A percentile compares a stretch with the other conserved stretches of the same genome.
phyloP scores from a whole-genome alignment of 2,113 vertebrate genomes.

The Thunnus thynnus region DNA sequence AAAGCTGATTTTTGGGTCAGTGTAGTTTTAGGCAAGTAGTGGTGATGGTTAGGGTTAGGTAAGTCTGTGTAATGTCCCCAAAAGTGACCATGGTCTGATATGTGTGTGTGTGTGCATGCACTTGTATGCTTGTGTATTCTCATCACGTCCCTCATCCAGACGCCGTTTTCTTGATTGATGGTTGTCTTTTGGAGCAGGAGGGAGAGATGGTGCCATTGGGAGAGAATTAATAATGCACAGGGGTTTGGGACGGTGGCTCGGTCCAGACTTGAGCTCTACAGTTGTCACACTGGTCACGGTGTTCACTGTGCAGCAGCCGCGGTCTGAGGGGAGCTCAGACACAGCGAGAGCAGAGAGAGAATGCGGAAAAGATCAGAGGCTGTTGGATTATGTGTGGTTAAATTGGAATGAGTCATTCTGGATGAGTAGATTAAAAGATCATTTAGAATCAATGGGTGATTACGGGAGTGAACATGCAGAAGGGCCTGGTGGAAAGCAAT shows the following conservation, averaged over 20 bases:
- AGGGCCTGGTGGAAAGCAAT: slow-evolving; percentile 39
- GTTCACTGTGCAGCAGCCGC: slow-evolving; percentile 25
- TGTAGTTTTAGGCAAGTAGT: background rate
- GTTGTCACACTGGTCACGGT: slow-evolving; percentile 70
- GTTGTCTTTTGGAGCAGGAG: slow-evolving; percentile 54
- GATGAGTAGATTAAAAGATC: slow-evolving; percentile 69
- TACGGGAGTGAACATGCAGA: slow-evolving; percentile 47
- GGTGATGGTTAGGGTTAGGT: background rate
- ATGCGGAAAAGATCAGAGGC: slow-evolving; percentile 44
- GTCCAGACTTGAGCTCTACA: slow-evolving; percentile 50
- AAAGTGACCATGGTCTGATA: no score
- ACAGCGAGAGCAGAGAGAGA: slow-evolving; percentile 12
- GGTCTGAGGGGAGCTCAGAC: slow-evolving; percentile 30
- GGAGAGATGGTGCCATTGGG: slow-evolving; percentile 42
- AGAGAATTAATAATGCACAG: slow-evolving; percentile 68
- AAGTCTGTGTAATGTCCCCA: no score
- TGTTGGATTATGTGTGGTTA: slow-evolving; percentile 62
- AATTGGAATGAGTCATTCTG: slow-evolving; percentile 51
- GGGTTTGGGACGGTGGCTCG: slow-evolving; percentile 34
- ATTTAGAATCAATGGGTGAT: slow-evolving; percentile 60
- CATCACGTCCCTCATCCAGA: slow-evolving; percentile 50
- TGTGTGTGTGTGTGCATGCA: background rate
- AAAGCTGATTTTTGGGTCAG: background rate
- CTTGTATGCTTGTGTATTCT: slow-evolving; percentile 46
- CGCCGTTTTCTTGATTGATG: slow-evolving; percentile 65